Conservation (phyloP, 2,113 vertebrate genomes). For the Campylorhamphus procurvoides region DNA sequence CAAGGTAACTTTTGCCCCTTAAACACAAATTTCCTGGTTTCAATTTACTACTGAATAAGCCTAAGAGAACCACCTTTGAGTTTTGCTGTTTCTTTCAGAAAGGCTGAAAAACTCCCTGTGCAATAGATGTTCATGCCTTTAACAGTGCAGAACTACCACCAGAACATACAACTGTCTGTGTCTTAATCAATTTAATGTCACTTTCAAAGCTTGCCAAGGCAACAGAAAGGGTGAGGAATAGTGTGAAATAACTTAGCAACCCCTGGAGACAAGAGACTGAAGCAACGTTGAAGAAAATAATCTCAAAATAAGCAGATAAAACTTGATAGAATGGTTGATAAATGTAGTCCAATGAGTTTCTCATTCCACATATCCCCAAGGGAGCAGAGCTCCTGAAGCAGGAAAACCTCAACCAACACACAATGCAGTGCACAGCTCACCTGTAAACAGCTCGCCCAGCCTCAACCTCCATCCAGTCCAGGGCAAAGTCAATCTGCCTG, state of each 20-base stretch:
- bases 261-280: not conserved
- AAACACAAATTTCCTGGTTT: not conserved
- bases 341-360: not conserved
- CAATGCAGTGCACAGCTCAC: conserved; percentile 57
- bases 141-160: not conserved
- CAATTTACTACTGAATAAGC: not conserved
- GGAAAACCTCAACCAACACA: not conserved
- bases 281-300: not conserved
- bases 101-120: not conserved
- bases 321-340: not conserved
- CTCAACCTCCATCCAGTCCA: conserved; percentile 98
- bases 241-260: not conserved
- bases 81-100: not conserved
- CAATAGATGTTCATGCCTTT: not conserved
- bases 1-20: not conserved
- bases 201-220: not conserved
- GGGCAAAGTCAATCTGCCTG: conserved; percentile 92
- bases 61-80: not conserved
- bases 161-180: not conserved
- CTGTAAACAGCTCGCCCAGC: conserved; percentile 92
- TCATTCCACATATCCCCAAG: not conserved
- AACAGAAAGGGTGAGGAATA: not conserved
- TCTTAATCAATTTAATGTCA: not conserved
- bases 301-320: not conserved
- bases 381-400: not conserved